phyloP scores from a whole-genome alignment of 2,797 vertebrate species.

The Coilia nasus region DNA sequence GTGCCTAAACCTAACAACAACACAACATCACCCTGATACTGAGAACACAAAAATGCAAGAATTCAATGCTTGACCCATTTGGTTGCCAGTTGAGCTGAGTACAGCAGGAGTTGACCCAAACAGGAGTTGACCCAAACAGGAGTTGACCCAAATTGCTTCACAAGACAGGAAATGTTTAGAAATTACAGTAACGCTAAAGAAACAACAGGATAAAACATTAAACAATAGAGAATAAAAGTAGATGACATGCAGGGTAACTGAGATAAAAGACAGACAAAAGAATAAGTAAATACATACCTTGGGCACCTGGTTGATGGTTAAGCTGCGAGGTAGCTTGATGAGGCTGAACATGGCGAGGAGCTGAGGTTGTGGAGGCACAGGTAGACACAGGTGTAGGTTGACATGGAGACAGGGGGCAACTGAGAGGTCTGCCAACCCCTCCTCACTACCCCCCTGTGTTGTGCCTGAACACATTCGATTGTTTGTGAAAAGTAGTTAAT shows the following conservation, averaged over 20 bases:
- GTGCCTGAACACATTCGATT: background rate
- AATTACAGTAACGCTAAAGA: too few species aligned
- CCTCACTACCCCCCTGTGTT: background rate
- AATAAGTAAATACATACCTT: constrained; percentile 70
- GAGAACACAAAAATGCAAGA: too few species aligned
- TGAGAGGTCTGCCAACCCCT: constrained; percentile 27
- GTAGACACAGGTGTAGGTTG: background rate
- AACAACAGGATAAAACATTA: too few species aligned
- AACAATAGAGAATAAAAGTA: background rate
- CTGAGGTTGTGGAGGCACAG: constrained; percentile 22
- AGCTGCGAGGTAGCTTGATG: constrained; percentile 67
- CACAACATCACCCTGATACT: too few species aligned
- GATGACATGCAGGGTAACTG: background rate
- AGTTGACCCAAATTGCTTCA: too few species aligned
- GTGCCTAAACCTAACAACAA: too few species aligned
- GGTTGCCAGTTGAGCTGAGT: too few species aligned
- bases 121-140: too few species aligned
- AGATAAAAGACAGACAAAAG: too few species aligned
- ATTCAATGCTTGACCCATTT: too few species aligned
- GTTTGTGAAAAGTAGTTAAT: background rate
- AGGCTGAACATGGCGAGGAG: constrained; percentile 65
- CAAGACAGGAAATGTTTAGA: too few species aligned
- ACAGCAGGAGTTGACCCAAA: too few species aligned
- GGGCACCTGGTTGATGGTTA: constrained; percentile 75
- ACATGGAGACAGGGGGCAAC: background rate